Conservation (phyloP, 1,140 invertebrate species). For the Lordiphosa stackelbergi region DNA sequence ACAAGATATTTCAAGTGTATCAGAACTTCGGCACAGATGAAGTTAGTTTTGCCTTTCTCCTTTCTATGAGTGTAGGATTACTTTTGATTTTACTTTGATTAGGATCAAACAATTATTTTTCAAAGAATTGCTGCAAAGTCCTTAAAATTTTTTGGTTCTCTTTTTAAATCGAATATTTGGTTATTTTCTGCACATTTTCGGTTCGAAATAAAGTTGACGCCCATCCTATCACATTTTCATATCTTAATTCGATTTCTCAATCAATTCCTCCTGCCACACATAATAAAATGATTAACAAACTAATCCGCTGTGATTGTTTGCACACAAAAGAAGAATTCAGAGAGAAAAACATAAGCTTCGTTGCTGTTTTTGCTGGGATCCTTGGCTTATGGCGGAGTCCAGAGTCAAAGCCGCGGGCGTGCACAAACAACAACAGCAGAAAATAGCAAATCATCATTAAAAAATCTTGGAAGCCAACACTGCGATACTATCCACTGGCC, state of each 20-base stretch:
- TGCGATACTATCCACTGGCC: slow-evolving; percentile 6
- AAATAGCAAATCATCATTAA: slow-evolving; percentile 73
- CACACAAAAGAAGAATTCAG: slow-evolving; percentile 17
- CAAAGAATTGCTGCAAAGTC: no score
- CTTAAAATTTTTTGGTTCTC: no score
- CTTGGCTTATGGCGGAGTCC: slow-evolving; percentile 18
- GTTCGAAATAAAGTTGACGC: neutral
- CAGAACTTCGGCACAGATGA: no score
- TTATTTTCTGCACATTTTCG: slow-evolving; percentile 3
- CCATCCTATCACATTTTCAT: slow-evolving; percentile 6
- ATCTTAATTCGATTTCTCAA: slow-evolving; percentile 25
- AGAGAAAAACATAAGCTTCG: slow-evolving; percentile 22
- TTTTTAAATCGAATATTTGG: no score
- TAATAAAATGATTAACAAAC: slow-evolving; percentile 73
- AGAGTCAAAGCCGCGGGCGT: slow-evolving; percentile 8
- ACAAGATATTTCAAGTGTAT: no score
- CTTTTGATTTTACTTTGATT: no score
- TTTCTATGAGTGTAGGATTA: no score
- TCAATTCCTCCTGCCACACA: slow-evolving; percentile 29
- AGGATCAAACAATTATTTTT: no score
- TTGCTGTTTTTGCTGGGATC: slow-evolving; percentile 18
- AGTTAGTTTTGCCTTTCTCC: no score
- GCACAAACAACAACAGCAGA: slow-evolving; percentile 9
- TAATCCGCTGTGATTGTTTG: slow-evolving; percentile 68
- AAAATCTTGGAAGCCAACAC: slow-evolving; percentile 31